These are phyloP conservation scores for Tinea semifulvella DNA, from an alignment of 2,888 invertebrate species.

Conservation along the genomic window DNA sequence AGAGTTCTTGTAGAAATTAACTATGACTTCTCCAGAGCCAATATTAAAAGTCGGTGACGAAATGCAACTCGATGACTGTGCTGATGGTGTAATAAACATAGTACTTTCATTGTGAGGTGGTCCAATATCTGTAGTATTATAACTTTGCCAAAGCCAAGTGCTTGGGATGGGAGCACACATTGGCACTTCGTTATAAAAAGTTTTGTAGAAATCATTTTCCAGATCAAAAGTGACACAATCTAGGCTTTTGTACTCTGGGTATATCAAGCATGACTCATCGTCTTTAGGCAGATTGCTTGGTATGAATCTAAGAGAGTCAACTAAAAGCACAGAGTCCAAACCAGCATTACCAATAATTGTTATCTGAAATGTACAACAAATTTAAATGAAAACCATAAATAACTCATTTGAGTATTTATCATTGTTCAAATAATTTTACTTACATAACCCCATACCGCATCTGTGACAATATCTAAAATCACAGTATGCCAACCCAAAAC, in stretches of 20 bases:
- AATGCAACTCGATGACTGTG: neutral
- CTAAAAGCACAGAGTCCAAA: neutral
- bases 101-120: neutral
- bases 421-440: too few relatives aligned
- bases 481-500: neutral
- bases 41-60: neutral
- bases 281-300: neutral
- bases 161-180: neutral
- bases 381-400: too few relatives aligned
- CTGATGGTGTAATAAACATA: neutral
- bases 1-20: neutral
- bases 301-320: neutral
- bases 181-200: neutral
- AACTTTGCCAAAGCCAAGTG: neutral
- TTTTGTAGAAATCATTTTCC: neutral
- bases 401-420: too few relatives aligned
- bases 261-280: neutral
- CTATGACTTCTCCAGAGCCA: neutral
- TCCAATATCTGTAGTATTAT: neutral
- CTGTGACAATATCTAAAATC: neutral
- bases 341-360: neutral
- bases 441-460: neutral
- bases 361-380: neutral
- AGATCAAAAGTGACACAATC: constrained; percentile 25
- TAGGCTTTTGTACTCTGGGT: constrained; percentile 23